A percentile compares a stretch with the other conserved stretches of the same genome.
Conservation (phyloP, 2,113 vertebrate genomes). For the Pterocles gutturalis region DNA sequence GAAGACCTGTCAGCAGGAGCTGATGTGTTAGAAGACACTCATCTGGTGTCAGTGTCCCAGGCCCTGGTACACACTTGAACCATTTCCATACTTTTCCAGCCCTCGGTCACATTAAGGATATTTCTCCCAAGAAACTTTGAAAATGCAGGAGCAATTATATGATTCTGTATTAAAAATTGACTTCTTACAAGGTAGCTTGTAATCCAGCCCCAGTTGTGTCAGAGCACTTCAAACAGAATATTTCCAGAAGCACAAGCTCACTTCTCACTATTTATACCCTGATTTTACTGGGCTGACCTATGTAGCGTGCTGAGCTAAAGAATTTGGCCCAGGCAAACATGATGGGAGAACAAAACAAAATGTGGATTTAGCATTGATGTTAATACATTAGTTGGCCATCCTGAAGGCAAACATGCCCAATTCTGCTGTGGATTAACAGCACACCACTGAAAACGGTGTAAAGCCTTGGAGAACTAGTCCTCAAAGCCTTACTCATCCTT, state of each 20-base stretch:
- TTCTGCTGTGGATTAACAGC: background rate
- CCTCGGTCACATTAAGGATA: rapidly evolving
- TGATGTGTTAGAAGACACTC: background rate
- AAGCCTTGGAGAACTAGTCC: background rate
- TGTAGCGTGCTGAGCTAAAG: background rate
- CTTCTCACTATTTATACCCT: conserved; percentile 19
- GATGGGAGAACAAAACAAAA: background rate
- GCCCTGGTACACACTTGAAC: background rate
- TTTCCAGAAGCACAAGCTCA: conserved; percentile 1
- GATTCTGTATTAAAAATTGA: background rate
- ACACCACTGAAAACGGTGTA: background rate
- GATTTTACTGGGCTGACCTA: conserved; percentile 1
- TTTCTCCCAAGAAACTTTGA: background rate
- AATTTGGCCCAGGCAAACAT: background rate
- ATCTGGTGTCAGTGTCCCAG: background rate
- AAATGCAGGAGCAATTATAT: background rate
- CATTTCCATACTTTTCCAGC: background rate
- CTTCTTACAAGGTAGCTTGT: background rate
- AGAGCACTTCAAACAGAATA: conserved; percentile 47
- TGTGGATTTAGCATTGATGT: background rate
- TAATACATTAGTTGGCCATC: background rate
- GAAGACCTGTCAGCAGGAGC: background rate
- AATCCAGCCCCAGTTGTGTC: conserved; percentile 48
- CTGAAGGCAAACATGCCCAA: background rate
- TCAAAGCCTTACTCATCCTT: background rate